Evolutionary conservation across 2,797 vertebrate species (phyloP).

Genomic region (Orientallactaga sibirica): DNA sequence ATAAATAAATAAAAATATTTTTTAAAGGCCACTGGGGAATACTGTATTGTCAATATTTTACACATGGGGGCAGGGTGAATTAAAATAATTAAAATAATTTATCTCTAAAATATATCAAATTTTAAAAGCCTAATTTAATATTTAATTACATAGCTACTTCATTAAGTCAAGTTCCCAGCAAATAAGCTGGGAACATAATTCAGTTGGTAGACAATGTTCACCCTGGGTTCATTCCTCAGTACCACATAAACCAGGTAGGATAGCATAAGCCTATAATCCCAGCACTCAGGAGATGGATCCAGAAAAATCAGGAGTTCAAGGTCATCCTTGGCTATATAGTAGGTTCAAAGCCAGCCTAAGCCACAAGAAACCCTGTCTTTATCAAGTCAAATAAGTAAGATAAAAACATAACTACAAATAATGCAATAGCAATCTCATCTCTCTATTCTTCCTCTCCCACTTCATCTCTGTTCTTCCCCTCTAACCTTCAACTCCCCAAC

Average conservation of each 20-base stretch:
- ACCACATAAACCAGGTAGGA: no score
- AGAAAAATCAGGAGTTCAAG: no score
- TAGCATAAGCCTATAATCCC: no score
- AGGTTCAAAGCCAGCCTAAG: no score
- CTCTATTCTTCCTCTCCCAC: not conserved
- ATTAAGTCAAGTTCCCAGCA: slow-evolving; percentile 23
- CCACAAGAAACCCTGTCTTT: no score
- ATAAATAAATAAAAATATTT: no score
- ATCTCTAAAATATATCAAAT: slow-evolving; percentile 32
- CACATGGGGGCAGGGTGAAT: slow-evolving; percentile 20
- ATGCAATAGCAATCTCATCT: not conserved
- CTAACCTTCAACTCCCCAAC: not conserved
- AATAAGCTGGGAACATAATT: not conserved
- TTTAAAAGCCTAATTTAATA: slow-evolving; percentile 47
- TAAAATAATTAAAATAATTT: not conserved
- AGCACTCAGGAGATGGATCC: no score
- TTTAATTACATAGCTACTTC: slow-evolving; percentile 18
- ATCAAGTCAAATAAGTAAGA: slow-evolving; percentile 24
- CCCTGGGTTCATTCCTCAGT: no score
- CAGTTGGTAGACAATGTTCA: no score
- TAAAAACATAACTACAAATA: not conserved
- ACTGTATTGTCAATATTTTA: slow-evolving; percentile 33
- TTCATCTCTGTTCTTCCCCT: not conserved
- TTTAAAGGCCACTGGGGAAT: not conserved
- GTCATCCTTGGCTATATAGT: no score